phyloP scores from a whole-genome alignment of 2,888 invertebrate genomes.

The Acronicta aceris region DNA sequence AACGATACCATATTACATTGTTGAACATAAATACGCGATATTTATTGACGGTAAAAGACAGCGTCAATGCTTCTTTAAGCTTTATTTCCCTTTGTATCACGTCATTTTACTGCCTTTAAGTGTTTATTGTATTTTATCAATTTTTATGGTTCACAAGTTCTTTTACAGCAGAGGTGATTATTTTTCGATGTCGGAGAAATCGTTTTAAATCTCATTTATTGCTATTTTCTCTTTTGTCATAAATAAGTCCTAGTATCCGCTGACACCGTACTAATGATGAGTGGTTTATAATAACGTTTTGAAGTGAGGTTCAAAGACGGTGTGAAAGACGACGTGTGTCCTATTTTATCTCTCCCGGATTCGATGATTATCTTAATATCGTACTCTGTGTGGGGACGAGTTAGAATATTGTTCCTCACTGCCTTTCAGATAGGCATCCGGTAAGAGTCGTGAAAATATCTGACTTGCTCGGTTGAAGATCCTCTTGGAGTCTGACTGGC shows the following conservation, averaged over 20 bases:
- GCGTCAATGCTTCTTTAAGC: slow-evolving; percentile 50
- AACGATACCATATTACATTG: slow-evolving; percentile 53
- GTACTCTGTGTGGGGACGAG: too few species aligned
- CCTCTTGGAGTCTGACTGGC: too few species aligned
- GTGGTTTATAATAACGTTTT: slow-evolving; percentile 66
- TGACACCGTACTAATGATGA: slow-evolving; percentile 62
- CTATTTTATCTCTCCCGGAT: slow-evolving; percentile 57
- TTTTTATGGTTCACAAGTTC: slow-evolving; percentile 49
- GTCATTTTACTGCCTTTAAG: slow-evolving; percentile 28
- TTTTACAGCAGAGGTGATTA: slow-evolving; percentile 29
- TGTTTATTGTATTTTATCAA: slow-evolving; percentile 51
- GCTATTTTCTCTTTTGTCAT: slow-evolving; percentile 37
- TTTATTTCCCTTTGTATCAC: slow-evolving; percentile 51
- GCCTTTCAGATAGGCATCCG: too few species aligned
- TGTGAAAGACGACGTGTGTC: slow-evolving; percentile 63
- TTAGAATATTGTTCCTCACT: too few species aligned
- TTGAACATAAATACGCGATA: slow-evolving; percentile 53
- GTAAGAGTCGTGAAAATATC: too few species aligned
- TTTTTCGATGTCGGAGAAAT: slow-evolving; percentile 32
- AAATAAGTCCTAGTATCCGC: slow-evolving; percentile 22
- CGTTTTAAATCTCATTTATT: slow-evolving; percentile 35
- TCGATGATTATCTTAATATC: too few species aligned
- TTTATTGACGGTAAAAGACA: slow-evolving; percentile 54
- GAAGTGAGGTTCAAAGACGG: slow-evolving; percentile 68
- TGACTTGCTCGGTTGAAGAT: too few species aligned